Evolutionary conservation across 2,888 invertebrate genomes (phyloP), one percentile per base, ranked within the genome.

Genomic region (Apodemia hepburni): DNA sequence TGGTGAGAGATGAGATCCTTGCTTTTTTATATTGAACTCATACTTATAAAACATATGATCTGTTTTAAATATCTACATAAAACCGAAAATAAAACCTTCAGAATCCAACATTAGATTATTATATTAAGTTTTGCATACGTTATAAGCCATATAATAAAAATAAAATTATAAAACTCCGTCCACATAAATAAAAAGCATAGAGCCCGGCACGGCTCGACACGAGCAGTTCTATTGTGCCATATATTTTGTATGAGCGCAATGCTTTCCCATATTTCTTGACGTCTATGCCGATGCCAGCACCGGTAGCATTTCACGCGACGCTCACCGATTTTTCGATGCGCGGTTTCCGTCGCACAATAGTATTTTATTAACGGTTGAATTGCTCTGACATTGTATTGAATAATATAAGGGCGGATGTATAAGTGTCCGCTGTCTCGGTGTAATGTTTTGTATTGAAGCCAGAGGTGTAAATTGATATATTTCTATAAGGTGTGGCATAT

Each of bases 251-350:
- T 82, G 79, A 82, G 80, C 77, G 73, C 77, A 77, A 75, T 79
- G 77, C 77, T 79, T 68, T 74, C 73, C 80, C 79, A 84, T 87
- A 88, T 85, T 85, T 88, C 82, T 80, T 75, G 75, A 76, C 79
- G 81, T 81, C 80, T 84, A 79, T 77, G 74, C 77, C 80, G 68
- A 79, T 78, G 74, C 76, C 75, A 72, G 75, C 74, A 79, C 80
- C 83, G 84, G 84, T 80, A 83, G 80, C 82, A 80, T 83, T 88
- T 86, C 86, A 88, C 85, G 85, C 85, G 83, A 85, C 79, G 76
- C 77, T 81, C 79, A 73, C 81, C 80, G 79, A 80, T 84, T 84
- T 86, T 86, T 86, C 79, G 80, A 87, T 83, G 81, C 81, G 83
- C 79, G 81, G 81, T 84, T 87, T 85, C 86, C 84, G 82, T 78